Evolutionary conservation across 2,888 invertebrate species (phyloP).

Genomic region (Coelopa pilipes): DNA sequence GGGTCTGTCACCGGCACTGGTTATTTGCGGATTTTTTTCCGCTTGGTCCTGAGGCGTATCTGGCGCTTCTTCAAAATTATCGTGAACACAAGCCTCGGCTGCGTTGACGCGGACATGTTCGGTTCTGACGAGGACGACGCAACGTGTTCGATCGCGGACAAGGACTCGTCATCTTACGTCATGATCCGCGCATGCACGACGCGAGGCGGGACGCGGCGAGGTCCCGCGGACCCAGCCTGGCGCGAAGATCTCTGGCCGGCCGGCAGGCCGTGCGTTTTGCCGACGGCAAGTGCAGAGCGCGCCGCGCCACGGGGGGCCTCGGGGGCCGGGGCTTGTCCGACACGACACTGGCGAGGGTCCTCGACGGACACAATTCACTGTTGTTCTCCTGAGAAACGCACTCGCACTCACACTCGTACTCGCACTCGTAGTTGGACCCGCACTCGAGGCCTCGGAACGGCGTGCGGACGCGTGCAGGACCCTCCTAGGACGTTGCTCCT

Average conservation of each 20-base stretch:
- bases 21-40: slow-evolving; percentile 64
- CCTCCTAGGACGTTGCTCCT: neutral
- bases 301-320: no score
- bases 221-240: no score
- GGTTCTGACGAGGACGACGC: slow-evolving; percentile 53
- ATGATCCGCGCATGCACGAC: slow-evolving; percentile 24
- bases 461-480: neutral
- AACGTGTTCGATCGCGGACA: slow-evolving; percentile 47
- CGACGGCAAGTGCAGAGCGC: slow-evolving; percentile 38
- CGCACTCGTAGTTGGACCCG: no score
- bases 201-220: no score
- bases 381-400: no score
- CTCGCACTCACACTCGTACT: no score
- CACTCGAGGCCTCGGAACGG: neutral
- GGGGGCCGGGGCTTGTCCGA: no score
- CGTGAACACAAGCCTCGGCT: slow-evolving; percentile 58
- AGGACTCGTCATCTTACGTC: slow-evolving; percentile 50
- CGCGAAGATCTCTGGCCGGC: no score
- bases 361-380: no score
- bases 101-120: slow-evolving; percentile 65
- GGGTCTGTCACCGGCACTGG: slow-evolving; percentile 37
- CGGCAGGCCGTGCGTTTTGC: slow-evolving; percentile 15
- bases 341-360: no score
- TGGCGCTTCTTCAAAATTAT: slow-evolving; percentile 64
- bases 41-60: slow-evolving; percentile 62